These are phyloP conservation scores for Sinocyclocheilus grahami DNA, from an alignment of 2,113 vertebrate genomes.

Conservation along the genomic window DNA sequence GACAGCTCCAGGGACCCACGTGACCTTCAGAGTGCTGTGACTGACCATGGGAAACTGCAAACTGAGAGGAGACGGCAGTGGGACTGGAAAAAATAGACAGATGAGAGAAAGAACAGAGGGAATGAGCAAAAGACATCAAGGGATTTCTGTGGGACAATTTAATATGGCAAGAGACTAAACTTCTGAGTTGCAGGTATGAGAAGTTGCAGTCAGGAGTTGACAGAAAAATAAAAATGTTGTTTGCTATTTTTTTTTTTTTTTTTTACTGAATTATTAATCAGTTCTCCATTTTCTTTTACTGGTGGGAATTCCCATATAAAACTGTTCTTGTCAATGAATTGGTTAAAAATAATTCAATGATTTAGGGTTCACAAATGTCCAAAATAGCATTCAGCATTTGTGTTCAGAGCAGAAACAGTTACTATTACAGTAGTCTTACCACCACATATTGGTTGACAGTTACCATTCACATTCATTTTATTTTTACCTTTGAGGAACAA, in stretches of 20 bases:
- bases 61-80: slow-evolving; percentile 71
- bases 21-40: slow-evolving; percentile 81
- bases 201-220: not conserved
- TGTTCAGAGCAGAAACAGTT: not conserved
- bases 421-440: not conserved
- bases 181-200: not conserved
- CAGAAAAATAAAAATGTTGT: no score
- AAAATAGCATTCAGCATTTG: not conserved
- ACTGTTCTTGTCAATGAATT: not conserved
- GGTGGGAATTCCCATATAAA: not conserved
- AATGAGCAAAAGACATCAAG: not conserved
- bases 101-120: not conserved
- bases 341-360: not conserved
- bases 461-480: not conserved
- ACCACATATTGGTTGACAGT: not conserved
- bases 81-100: slow-evolving; percentile 71
- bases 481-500: not conserved
- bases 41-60: slow-evolving; percentile 83
- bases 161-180: not conserved
- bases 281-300: not conserved
- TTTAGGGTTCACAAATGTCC: not conserved
- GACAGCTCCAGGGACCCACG: slow-evolving; percentile 74
- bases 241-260: no score
- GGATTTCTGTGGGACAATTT: not conserved
- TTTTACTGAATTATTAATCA: not conserved